Conservation (phyloP, 2,888 invertebrate genomes). For the Troides helena region DNA sequence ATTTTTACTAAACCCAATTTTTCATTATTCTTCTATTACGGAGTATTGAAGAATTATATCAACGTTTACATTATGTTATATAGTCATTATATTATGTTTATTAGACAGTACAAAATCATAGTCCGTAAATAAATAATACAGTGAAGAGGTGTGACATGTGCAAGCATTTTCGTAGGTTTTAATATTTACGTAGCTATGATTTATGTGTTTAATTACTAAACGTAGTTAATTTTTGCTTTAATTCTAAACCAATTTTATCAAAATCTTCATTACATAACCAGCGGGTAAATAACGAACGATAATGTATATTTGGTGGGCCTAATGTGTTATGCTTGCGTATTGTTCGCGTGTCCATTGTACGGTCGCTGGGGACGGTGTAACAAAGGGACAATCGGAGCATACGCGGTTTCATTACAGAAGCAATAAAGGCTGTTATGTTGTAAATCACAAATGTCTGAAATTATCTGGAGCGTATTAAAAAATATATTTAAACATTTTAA, state of each 20-base stretch:
- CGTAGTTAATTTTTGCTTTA: no score
- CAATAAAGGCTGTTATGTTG: slow-evolving; percentile 39
- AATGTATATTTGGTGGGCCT: slow-evolving; percentile 38
- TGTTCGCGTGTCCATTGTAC: slow-evolving; percentile 45
- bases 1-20: no score
- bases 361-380: slow-evolving; percentile 33
- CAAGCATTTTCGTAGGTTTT: no score
- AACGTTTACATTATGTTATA: no score
- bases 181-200: no score
- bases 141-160: no score
- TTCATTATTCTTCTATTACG: no score
- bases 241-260: neutral
- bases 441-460: slow-evolving; percentile 46
- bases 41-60: no score
- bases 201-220: no score
- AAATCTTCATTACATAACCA: slow-evolving; percentile 18
- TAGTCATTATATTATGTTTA: no score
- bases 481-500: slow-evolving; percentile 14
- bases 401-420: slow-evolving; percentile 39
- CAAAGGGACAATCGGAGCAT: slow-evolving; percentile 39
- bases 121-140: no score
- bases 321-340: slow-evolving; percentile 39
- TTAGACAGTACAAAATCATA: no score
- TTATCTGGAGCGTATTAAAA: slow-evolving; percentile 30
- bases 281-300: slow-evolving; percentile 32